Evolutionary conservation across 2,888 invertebrate species (phyloP).

Genomic region (Drosophila mayaguana): DNA sequence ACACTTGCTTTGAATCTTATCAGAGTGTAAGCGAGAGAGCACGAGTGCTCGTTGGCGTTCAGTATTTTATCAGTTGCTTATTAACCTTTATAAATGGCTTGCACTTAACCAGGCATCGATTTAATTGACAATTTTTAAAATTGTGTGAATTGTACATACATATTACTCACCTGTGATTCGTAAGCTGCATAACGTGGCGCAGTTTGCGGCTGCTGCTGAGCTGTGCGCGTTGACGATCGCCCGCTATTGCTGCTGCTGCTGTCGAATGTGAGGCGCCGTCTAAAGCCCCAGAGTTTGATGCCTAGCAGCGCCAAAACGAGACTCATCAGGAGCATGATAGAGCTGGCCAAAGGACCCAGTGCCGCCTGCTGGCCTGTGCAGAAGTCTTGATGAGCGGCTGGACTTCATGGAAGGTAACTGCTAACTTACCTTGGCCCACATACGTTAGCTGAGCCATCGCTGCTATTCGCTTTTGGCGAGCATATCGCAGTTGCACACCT

Average conservation of each 20-base stretch:
- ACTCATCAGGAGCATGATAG: constrained; percentile 66
- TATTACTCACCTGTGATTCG: constrained; percentile 64
- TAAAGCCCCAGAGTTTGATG: constrained; percentile 86
- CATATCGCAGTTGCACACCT: constrained; percentile 60
- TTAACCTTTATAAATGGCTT: constrained; percentile 67
- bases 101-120: constrained; percentile 45
- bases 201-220: constrained; percentile 30
- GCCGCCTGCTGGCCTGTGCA: constrained; percentile 42
- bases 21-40: constrained; percentile 32
- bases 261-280: constrained; percentile 84
- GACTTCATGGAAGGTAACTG: background rate
- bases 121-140: constrained; percentile 21
- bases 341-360: constrained; percentile 48
- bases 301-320: constrained; percentile 83
- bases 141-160: constrained; percentile 30
- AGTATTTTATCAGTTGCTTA: constrained; percentile 49
- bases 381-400: constrained; percentile 1
- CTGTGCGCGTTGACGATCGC: constrained; percentile 30
- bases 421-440: constrained; percentile 67
- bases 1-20: constrained; percentile 50
- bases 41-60: constrained; percentile 2
- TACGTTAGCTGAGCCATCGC: constrained; percentile 66
- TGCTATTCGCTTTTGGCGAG: constrained; percentile 47
- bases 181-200: constrained; percentile 72
- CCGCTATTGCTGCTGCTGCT: constrained; percentile 18